Base-by-base conservation (phyloP, 2,113 vertebrate genomes). In the Ivindomyrus marchei region DNA sequence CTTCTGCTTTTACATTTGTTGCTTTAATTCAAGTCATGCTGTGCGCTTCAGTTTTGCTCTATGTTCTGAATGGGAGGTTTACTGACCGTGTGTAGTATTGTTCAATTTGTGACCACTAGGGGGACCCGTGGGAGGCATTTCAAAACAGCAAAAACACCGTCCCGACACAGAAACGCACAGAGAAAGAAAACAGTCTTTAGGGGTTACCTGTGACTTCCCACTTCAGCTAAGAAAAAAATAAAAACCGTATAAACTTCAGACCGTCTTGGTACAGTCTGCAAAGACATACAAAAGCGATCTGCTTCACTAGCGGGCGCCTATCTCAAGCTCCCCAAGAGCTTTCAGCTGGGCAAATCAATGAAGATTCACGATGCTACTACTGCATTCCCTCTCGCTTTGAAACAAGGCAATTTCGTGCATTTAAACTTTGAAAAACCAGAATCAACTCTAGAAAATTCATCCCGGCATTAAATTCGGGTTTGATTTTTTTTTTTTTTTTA, bases 41-140 rank as follows among this genome's bases (percentile, higher is more conserved):
- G 36, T 19, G 74, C 15, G 36, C 31, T 42, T 80, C 74, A 42
- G 62, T 31, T 27, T 13, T 31, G 74, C 36, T 42, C 17, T 42
- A 17, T 39, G 15, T 42, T 80, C 36, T 80, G 74, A 80, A 80
- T 80, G 74, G 74, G 70, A 77, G 74, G 19, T 39, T 80, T 80
- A 80, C 74, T 17, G 74, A 80, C 13, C 17, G 36, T 42, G 27
- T 87, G 49, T 39, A 24, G 62, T 47, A 88, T 87, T 83, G 88
- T 90, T 91, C 89, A 24, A 10, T 21, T 7, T 88, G 88, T 92
- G 93, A 93, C 96, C 97, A 95, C 96, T 95, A 97, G 97, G 96
- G 97, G 97, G 97, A 96, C 95, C 96, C 94, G 96, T 95, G 96
- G 94, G 95, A 96, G 95, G 85, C 39, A 95, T 95, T 92, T 95